These are phyloP conservation scores for Eleutherodactylus coqui DNA, from an alignment of 2,797 vertebrate genomes.

Conservation along the genomic window DNA sequence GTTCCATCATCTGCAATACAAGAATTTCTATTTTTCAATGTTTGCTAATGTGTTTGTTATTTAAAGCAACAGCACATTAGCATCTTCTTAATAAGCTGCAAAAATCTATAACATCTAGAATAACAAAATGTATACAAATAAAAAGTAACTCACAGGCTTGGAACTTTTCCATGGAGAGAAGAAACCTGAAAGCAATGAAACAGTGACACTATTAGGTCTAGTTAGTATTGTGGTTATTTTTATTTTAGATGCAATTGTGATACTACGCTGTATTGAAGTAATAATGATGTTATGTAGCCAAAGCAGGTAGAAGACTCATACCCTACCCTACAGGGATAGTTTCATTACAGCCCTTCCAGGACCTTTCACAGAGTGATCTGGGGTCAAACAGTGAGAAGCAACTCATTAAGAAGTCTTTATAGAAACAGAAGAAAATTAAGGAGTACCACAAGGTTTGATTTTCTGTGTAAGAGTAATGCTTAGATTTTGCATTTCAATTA, in stretches of 20 bases:
- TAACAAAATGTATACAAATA: background rate
- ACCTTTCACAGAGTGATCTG: too few species aligned
- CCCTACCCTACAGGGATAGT: background rate
- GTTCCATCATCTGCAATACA: slow-evolving; percentile 92
- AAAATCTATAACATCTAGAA: background rate
- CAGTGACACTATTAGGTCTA: background rate
- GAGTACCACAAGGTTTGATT: too few species aligned
- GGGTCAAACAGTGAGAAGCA: background rate
- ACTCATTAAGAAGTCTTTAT: background rate
- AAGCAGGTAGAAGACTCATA: too few species aligned
- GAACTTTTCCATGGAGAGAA: slow-evolving; percentile 98
- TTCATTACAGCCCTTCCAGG: background rate
- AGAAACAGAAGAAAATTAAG: background rate
- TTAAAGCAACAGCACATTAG: background rate
- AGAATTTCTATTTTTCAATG: background rate
- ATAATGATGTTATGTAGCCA: too few species aligned
- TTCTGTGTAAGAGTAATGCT: too few species aligned
- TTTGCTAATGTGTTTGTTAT: background rate
- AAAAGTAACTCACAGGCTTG: slow-evolving; percentile 90
- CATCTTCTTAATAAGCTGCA: background rate
- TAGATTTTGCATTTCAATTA: too few species aligned
- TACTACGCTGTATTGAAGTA: too few species aligned
- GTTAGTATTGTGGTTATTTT: background rate
- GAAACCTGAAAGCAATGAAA: slow-evolving; percentile 86
- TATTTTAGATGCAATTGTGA: too few species aligned